A percentile compares a stretch with the other conserved stretches of the same genome.
phyloP scores from a whole-genome alignment of 2,113 vertebrate genomes.

The Platichthys stellatus region DNA sequence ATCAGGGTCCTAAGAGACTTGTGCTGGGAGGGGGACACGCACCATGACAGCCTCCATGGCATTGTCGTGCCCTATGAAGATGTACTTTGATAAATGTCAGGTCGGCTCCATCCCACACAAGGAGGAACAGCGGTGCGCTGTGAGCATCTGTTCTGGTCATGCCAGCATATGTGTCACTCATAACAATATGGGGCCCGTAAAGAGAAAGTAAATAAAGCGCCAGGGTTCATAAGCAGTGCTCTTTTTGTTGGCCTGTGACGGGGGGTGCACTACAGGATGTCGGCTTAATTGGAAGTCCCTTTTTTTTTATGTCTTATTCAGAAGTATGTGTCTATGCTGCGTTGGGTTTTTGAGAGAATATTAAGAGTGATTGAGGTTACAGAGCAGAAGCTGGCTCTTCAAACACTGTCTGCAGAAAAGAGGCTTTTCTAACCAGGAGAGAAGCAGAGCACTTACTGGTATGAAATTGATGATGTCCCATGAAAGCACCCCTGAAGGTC shows the following conservation, averaged over 20 bases:
- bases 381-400: slow-evolving; percentile 5
- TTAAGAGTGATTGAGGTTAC: slow-evolving; percentile 3
- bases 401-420: slow-evolving; percentile 15
- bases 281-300: slow-evolving; percentile 35
- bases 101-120: slow-evolving; percentile 17
- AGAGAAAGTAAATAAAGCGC: slow-evolving; percentile 36
- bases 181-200: slow-evolving; percentile 35
- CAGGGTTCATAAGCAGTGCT: slow-evolving; percentile 18
- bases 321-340: background rate
- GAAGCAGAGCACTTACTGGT: slow-evolving; percentile 10
- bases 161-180: slow-evolving; percentile 47
- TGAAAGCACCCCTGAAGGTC: slow-evolving; percentile 16
- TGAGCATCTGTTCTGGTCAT: slow-evolving; percentile 52
- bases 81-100: slow-evolving; percentile 68
- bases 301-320: slow-evolving; percentile 20
- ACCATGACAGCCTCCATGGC: slow-evolving; percentile 43
- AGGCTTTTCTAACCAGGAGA: background rate
- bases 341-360: background rate
- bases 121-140: background rate
- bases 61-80: slow-evolving; percentile 66
- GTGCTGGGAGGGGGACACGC: slow-evolving; percentile 1
- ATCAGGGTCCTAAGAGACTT: slow-evolving; percentile 32
- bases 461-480: slow-evolving; percentile 40
- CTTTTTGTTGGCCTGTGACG: slow-evolving; percentile 8
- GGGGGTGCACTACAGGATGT: background rate